Conservation (phyloP, 2,888 invertebrate genomes). For the Tipula lateralis region DNA sequence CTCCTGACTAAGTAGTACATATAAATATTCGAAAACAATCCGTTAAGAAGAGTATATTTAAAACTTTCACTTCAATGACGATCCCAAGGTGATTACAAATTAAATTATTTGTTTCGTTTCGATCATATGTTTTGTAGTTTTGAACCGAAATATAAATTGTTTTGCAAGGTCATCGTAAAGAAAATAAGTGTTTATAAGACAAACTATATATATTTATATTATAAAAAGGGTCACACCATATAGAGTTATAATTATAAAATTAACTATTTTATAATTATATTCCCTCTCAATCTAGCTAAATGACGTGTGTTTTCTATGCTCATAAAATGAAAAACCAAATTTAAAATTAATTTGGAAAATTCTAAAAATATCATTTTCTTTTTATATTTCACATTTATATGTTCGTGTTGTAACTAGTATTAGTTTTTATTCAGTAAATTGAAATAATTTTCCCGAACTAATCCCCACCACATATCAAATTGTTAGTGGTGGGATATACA, state of each 20-base stretch:
- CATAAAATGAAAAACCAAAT: neutral
- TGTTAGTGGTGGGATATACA: neutral
- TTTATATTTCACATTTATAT: neutral
- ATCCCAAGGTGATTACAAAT: neutral
- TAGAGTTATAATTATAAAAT: neutral
- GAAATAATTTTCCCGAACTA: neutral
- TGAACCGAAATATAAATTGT: neutral
- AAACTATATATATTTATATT: too few relatives aligned
- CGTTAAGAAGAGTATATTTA: neutral
- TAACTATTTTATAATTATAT: neutral
- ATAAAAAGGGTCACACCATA: neutral
- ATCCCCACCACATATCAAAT: neutral
- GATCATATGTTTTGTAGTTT: neutral
- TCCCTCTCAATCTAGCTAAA: neutral
- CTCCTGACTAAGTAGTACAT: too few relatives aligned
- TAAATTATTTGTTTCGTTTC: neutral
- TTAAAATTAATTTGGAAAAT: neutral
- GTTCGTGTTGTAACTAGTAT: neutral
- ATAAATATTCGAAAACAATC: neutral
- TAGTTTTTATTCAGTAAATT: neutral
- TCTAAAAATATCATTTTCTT: neutral
- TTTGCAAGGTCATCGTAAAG: neutral
- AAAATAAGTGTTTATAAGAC: neutral
- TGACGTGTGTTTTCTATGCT: neutral
- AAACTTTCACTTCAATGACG: neutral